These are phyloP conservation scores for Melanaphis sacchari DNA, from an alignment of 1,140 invertebrate genomes.

Conservation along the genomic window DNA sequence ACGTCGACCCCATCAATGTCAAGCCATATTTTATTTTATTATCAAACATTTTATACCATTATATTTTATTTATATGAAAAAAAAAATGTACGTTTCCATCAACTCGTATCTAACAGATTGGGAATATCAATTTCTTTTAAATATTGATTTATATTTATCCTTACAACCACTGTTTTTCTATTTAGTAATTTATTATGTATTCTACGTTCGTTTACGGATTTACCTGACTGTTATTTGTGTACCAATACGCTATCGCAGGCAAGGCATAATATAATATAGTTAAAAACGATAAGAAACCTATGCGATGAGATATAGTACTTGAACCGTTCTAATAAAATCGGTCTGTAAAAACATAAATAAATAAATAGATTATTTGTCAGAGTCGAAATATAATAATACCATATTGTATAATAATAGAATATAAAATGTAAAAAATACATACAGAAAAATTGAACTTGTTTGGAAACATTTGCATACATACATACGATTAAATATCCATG, in stretches of 20 bases:
- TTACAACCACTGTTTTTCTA: background rate
- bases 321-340: background rate
- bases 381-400: too few relatives aligned
- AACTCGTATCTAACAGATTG: background rate
- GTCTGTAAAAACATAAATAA: background rate
- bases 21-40: background rate
- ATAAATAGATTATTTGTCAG: background rate
- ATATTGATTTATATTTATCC: background rate
- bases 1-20: background rate
- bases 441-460: background rate
- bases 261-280: background rate
- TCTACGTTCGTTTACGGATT: background rate
- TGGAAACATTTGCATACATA: too few relatives aligned
- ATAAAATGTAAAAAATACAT: background rate
- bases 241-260: background rate
- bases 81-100: background rate
- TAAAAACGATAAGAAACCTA: background rate
- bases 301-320: background rate
- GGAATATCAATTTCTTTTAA: background rate
- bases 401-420: too few relatives aligned
- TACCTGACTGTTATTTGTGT: background rate
- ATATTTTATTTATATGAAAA: background rate
- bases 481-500: too few relatives aligned
- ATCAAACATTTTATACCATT: background rate
- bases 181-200: background rate